A percentile compares a stretch with the other conserved stretches of the same genome.
Conservation (phyloP, 2,797 vertebrate species). For the Pterois miles region DNA sequence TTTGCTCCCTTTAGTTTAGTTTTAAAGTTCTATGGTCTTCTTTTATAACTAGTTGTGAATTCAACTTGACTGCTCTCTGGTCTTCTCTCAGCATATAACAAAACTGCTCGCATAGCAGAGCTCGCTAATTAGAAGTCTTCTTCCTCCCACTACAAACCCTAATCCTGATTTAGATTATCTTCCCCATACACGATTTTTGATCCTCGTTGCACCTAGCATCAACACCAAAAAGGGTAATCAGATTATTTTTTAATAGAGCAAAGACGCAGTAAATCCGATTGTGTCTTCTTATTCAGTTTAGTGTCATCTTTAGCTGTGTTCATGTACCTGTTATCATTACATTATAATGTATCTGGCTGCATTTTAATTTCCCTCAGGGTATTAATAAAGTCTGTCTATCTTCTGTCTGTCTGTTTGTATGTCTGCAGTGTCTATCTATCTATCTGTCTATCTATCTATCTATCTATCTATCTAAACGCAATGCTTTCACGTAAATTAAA, state of each 20-base stretch:
- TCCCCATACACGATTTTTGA: conserved; percentile 1
- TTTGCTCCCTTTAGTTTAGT: conserved; percentile 21
- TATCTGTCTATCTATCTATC: too few species aligned
- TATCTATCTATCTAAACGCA: background rate
- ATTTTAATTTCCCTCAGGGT: too few species aligned
- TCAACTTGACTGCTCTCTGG: conserved; percentile 17
- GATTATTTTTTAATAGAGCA: conserved; percentile 27
- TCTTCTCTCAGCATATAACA: conserved; percentile 28
- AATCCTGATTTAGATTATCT: conserved; percentile 40
- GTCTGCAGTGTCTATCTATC: too few species aligned
- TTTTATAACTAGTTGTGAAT: conserved; percentile 24
- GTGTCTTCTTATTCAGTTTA: background rate
- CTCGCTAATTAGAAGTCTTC: conserved; percentile 43
- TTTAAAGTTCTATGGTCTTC: background rate
- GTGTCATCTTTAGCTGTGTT: background rate
- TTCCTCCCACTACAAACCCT: conserved; percentile 31
- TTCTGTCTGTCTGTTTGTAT: too few species aligned
- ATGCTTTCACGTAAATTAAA: background rate
- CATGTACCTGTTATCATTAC: background rate
- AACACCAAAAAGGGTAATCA: conserved; percentile 21
- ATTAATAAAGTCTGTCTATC: too few species aligned
- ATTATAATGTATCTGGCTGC: too few species aligned
- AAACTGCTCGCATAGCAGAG: conserved; percentile 7
- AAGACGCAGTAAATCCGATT: conserved; percentile 27
- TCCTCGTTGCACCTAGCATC: background rate